phyloP scores from a whole-genome alignment of 2,888 invertebrate genomes.

The Thecophora atra region DNA sequence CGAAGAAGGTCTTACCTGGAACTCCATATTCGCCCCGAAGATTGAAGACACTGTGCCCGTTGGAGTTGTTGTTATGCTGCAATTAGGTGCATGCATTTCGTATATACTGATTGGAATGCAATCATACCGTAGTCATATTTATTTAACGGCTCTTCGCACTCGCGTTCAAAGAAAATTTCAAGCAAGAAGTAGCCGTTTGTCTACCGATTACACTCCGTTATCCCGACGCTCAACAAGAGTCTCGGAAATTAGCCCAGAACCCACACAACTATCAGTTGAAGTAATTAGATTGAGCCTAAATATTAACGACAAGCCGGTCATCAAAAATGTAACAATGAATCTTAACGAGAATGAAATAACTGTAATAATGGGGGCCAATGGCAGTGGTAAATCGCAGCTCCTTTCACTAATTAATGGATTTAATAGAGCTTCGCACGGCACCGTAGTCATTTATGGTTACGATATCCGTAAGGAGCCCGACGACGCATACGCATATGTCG shows the following conservation, averaged over 20 bases:
- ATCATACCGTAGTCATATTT: neutral
- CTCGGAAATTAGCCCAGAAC: constrained; percentile 66
- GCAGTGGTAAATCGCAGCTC: constrained; percentile 88
- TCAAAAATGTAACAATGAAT: constrained; percentile 75
- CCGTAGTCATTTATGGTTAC: constrained; percentile 74
- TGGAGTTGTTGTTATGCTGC: neutral
- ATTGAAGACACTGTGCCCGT: constrained; percentile 1
- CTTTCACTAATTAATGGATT: constrained; percentile 90
- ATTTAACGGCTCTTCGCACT: neutral
- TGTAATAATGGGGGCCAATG: constrained; percentile 77
- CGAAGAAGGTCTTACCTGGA: neutral
- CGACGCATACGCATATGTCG: constrained; percentile 73
- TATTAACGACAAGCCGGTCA: constrained; percentile 74
- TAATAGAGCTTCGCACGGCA: constrained; percentile 72
- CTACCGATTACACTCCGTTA: constrained; percentile 55
- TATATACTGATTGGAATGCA: constrained; percentile 12
- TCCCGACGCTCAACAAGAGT: constrained; percentile 56
- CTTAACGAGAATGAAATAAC: constrained; percentile 74
- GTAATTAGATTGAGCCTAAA: constrained; percentile 70
- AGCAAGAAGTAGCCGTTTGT: neutral
- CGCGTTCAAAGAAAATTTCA: neutral
- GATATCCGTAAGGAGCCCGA: constrained; percentile 72
- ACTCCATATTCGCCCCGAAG: neutral
- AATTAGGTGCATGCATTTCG: neutral
- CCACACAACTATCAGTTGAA: constrained; percentile 64